A percentile compares a stretch with the other conserved stretches of the same genome.
Evolutionary conservation across 1,140 invertebrate genomes (phyloP).

Genomic region (Drosophila nannoptera): DNA sequence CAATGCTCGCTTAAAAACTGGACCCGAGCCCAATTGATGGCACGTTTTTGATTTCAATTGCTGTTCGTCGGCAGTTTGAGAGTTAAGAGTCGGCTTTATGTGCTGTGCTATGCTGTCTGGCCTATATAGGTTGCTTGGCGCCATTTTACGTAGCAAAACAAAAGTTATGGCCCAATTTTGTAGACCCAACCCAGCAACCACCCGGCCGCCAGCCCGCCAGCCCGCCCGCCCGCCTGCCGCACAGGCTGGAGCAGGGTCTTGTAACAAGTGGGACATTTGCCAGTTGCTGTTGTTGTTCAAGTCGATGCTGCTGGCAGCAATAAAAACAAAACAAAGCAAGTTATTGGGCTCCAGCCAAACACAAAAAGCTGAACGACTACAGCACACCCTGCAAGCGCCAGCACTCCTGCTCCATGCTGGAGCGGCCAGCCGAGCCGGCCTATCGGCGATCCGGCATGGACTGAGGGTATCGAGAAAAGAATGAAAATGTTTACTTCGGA

Average conservation of each 20-base stretch:
- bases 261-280: conserved; percentile 76
- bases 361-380: not conserved
- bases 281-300: conserved; percentile 44
- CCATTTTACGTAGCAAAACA: conserved; percentile 76
- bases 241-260: conserved; percentile 28
- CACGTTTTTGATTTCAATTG: conserved; percentile 74
- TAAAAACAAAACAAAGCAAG: conserved; percentile 50
- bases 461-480: conserved; percentile 42
- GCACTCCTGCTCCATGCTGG: too few relatives aligned
- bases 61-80: conserved; percentile 28
- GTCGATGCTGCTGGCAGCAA: conserved; percentile 67
- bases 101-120: conserved; percentile 54
- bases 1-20: conserved; percentile 45
- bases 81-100: conserved; percentile 30
- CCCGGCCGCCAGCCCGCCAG: not conserved
- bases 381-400: not conserved
- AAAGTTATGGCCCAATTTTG: conserved; percentile 75
- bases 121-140: conserved; percentile 76
- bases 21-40: conserved; percentile 46
- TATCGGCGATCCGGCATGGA: not conserved
- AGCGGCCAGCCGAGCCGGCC: not conserved
- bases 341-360: not conserved
- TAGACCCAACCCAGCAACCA: conserved; percentile 30
- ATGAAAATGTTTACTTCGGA: conserved; percentile 65
- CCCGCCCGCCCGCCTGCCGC: not conserved